phyloP scores from a whole-genome alignment of 2,888 invertebrate species.

The Trichopoda pennipes region DNA sequence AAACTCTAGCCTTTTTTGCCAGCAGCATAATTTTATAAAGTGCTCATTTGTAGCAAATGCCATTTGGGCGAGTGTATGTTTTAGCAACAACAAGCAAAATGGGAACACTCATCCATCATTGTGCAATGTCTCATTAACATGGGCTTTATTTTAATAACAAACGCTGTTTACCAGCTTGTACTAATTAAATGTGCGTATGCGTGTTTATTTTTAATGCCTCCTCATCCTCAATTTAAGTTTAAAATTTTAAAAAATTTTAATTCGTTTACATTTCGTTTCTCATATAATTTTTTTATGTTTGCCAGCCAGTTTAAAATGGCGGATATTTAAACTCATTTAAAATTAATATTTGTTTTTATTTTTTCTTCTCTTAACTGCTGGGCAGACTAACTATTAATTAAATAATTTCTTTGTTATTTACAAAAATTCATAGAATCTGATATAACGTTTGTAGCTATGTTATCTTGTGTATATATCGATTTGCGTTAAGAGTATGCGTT shows the following conservation, averaged over 20 bases:
- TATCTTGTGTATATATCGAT: neutral
- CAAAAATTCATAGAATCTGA: neutral
- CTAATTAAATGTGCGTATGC: conserved; percentile 20
- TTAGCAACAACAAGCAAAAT: neutral
- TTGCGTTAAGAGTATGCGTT: neutral
- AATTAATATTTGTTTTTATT: conserved; percentile 31
- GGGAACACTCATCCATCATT: conserved; percentile 44
- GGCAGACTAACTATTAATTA: conserved; percentile 19
- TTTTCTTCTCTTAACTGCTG: conserved; percentile 8
- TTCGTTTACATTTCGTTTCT: neutral
- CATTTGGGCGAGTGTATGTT: conserved; percentile 13
- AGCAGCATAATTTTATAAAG: neutral
- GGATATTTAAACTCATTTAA: conserved; percentile 50
- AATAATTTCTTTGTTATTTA: conserved; percentile 22
- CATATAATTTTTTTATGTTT: neutral
- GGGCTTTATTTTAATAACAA: conserved; percentile 33
- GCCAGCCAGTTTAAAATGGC: neutral
- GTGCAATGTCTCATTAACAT: conserved; percentile 34
- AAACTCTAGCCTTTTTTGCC: conserved; percentile 4
- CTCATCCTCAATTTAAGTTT: neutral
- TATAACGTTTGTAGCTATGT: neutral
- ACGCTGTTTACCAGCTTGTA: conserved; percentile 30
- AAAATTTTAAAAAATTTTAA: neutral
- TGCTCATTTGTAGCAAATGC: neutral
- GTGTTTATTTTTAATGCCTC: neutral